Percentiles rank a stretch among this genome's conserved stretches.
Conservation (phyloP, 2,888 invertebrate species). For the Electrophaes corylata region DNA sequence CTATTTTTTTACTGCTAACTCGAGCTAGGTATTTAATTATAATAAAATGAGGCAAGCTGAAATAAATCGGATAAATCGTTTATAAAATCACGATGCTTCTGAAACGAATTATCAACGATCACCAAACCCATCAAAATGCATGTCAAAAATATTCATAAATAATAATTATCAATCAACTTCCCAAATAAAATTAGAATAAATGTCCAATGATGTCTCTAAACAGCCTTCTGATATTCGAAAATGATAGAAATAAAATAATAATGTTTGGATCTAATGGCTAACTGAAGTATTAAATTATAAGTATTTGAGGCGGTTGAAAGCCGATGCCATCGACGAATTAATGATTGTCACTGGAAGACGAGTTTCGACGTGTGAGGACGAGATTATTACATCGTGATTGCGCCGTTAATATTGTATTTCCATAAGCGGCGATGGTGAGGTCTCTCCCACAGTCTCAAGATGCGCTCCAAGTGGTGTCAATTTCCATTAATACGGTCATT, state of each 20-base stretch:
- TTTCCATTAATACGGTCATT: constrained; percentile 79
- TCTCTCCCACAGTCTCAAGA: constrained; percentile 50
- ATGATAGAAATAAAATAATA: constrained; percentile 43
- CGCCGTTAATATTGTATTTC: constrained; percentile 77
- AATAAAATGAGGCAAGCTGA: not conserved
- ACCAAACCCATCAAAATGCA: not conserved
- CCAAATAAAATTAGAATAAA: constrained; percentile 40
- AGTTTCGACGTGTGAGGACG: constrained; percentile 67
- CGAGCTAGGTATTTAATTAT: not conserved
- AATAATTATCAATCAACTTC: constrained; percentile 31
- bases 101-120: constrained; percentile 1
- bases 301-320: constrained; percentile 49
- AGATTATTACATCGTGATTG: constrained; percentile 75
- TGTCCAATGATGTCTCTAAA: constrained; percentile 29
- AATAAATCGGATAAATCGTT: not conserved
- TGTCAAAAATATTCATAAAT: constrained; percentile 11
- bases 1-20: not conserved
- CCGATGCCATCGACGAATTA: constrained; percentile 57
- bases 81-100: not conserved
- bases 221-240: constrained; percentile 31
- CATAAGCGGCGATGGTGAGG: constrained; percentile 61
- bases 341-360: constrained; percentile 65
- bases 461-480: constrained; percentile 62
- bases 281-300: constrained; percentile 47
- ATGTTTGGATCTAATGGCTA: constrained; percentile 40